phyloP scores from a whole-genome alignment of 2,797 vertebrate genomes.

The Cossypha niveicapilla region DNA sequence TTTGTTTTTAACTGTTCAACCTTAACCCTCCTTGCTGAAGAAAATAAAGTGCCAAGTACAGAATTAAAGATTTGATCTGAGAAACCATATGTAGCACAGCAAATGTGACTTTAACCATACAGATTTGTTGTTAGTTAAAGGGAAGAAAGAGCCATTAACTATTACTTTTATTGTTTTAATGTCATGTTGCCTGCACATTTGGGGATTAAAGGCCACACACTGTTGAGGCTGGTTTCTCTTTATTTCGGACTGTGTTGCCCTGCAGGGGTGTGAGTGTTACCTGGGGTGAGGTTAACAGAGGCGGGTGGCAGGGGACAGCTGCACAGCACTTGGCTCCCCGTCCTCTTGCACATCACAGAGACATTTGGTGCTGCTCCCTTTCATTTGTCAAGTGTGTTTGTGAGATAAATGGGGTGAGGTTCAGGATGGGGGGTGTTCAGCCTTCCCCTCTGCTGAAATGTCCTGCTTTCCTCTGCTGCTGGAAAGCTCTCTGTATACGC shows the following conservation, averaged over 20 bases:
- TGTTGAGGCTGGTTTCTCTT: background rate
- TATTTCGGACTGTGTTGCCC: background rate
- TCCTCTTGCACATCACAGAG: background rate
- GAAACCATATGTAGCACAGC: background rate
- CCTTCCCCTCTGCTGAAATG: background rate
- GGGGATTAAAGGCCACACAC: background rate
- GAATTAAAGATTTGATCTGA: background rate
- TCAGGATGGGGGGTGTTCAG: background rate
- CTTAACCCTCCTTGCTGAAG: background rate
- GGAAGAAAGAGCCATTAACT: background rate
- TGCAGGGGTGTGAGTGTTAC: background rate
- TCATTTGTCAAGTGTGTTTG: background rate
- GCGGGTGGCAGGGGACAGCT: background rate
- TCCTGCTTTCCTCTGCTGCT: background rate
- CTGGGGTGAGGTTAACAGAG: background rate
- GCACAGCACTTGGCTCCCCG: rapidly evolving
- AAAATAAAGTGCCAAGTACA: background rate
- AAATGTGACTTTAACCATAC: background rate
- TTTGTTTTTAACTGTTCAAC: background rate
- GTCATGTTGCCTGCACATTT: background rate
- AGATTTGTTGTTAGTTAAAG: background rate
- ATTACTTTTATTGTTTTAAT: background rate
- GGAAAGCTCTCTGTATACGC: background rate
- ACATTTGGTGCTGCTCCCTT: background rate
- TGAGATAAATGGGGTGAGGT: background rate